Evolutionary conservation across 2,888 invertebrate genomes (phyloP).

Genomic region (Corythucha ciliata): DNA sequence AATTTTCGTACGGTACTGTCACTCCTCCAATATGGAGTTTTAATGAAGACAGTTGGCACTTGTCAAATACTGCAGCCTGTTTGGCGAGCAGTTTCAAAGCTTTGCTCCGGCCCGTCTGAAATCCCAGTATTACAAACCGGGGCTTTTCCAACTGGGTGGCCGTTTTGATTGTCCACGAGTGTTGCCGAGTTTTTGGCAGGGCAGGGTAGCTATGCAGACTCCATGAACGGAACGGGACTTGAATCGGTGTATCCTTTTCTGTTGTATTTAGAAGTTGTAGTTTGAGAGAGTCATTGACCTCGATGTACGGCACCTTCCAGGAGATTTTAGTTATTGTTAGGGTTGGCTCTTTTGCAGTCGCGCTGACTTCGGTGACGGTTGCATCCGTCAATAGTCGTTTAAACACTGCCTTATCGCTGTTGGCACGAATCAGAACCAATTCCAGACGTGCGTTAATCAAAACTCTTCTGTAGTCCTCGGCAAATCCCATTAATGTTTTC

Average conservation of each 20-base stretch:
- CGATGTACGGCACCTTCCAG: constrained; percentile 33
- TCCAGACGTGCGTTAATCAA: constrained; percentile 22
- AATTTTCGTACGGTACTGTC: constrained; percentile 39
- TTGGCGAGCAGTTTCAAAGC: too few species aligned
- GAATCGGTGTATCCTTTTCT: constrained; percentile 24
- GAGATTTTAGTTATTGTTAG: constrained; percentile 28
- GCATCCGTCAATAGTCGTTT: too few species aligned
- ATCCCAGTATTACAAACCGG: constrained; percentile 39
- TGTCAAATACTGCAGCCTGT: constrained; percentile 33
- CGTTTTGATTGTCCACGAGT: constrained; percentile 38
- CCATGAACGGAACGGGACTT: constrained; percentile 39
- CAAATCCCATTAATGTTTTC: constrained; percentile 30
- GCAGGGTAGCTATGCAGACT: constrained; percentile 40
- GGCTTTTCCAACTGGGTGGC: constrained; percentile 40
- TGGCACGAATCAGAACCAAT: constrained; percentile 10
- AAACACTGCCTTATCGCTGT: constrained; percentile 18
- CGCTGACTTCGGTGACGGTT: too few species aligned
- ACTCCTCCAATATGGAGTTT: constrained; percentile 40
- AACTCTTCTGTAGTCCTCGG: constrained; percentile 32
- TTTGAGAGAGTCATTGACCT: constrained; percentile 30
- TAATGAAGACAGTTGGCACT: constrained; percentile 39
- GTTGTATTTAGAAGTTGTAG: constrained; percentile 27
- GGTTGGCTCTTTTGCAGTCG: too few species aligned
- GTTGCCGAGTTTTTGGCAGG: constrained; percentile 37
- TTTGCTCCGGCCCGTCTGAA: constrained; percentile 41